Base-by-base conservation (phyloP, 2,888 invertebrate species). In the Ophioninae sp. region DNA sequence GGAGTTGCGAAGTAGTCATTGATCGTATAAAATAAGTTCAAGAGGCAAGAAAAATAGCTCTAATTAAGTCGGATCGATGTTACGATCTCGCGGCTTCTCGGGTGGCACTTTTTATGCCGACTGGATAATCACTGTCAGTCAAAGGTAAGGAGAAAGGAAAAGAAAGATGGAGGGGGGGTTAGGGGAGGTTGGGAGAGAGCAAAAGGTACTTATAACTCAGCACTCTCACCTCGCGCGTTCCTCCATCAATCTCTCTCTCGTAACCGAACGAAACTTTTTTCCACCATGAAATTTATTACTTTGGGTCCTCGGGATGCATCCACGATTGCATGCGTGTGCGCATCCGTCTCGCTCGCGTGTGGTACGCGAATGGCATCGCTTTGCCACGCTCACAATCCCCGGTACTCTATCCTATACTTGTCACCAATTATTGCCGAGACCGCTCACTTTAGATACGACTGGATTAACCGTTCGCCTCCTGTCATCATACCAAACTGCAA, bases 181-280 rank as follows among this genome's bases (percentile, higher is more conserved):
- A 62, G 44, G 39, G 77, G 76, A 64, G 57, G 57, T 57, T 77
- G 44, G 59, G 44, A 72, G 50, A 67, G 80, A 86, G 88, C 87
- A 88, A 90, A 88, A 88, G 90, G 87, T 76, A 88, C 89, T 89
- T 89, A 88, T 89, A 81, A 81, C 86, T 87, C 86, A 86, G 86
- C 86, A 85, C 89, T 89, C 90, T 89, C 90, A 89, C 89, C 89
- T 90, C 88, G 85, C 87, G 89, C 88, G 89, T 89, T 87, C 88
- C 86, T 90, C 89, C 90, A 90, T 90, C 90, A 90, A 90, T 90
- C 90, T 90, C 87, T 85, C 79, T 84, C 87, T 88, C 88, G 88
- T 89, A 90, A 88, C 87, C 87, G 87, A 88, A 87, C 88, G 86
- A 85, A 86, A 87, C 88, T 87, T 89, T 89, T 90, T 90, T 89